Percentiles rank a stretch among this genome's conserved stretches.
Evolutionary conservation across 2,797 vertebrate species (phyloP).

Genomic region (Morelia viridis): DNA sequence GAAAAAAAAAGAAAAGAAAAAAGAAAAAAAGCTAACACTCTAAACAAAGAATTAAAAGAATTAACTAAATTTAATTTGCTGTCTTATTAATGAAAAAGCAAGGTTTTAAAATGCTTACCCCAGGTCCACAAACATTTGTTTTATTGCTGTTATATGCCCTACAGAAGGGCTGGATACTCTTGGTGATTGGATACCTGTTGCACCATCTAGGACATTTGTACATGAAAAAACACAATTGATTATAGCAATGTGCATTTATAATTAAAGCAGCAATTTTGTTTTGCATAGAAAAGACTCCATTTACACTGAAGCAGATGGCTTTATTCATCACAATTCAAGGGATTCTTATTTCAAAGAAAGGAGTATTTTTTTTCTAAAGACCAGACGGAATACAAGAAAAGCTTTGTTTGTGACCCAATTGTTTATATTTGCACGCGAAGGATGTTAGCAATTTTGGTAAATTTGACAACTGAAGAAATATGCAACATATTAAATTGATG

Average conservation of each 20-base stretch:
- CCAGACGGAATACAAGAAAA: background rate
- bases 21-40: too few relatives aligned
- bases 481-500: background rate
- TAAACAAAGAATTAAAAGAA: background rate
- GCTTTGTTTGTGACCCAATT: background rate
- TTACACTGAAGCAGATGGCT: background rate
- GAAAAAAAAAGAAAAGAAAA: too few relatives aligned
- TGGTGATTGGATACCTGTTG: conserved; percentile 73
- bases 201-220: conserved; percentile 72
- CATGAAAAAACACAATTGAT: conserved; percentile 44
- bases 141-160: conserved; percentile 77
- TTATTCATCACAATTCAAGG: background rate
- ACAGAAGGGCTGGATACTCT: conserved; percentile 69
- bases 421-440: background rate
- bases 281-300: conserved; percentile 35
- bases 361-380: background rate
- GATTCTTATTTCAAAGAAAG: background rate
- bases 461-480: background rate
- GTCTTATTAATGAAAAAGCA: conserved; percentile 23
- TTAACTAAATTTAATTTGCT: background rate
- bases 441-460: background rate
- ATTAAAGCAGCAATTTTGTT: conserved; percentile 15
- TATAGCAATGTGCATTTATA: conserved; percentile 55
- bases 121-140: conserved; percentile 74
- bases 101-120: conserved; percentile 75